Percentiles rank a stretch among this genome's conserved stretches.
Conservation (phyloP, 2,888 invertebrate species). For the Subacronicta megacephala region DNA sequence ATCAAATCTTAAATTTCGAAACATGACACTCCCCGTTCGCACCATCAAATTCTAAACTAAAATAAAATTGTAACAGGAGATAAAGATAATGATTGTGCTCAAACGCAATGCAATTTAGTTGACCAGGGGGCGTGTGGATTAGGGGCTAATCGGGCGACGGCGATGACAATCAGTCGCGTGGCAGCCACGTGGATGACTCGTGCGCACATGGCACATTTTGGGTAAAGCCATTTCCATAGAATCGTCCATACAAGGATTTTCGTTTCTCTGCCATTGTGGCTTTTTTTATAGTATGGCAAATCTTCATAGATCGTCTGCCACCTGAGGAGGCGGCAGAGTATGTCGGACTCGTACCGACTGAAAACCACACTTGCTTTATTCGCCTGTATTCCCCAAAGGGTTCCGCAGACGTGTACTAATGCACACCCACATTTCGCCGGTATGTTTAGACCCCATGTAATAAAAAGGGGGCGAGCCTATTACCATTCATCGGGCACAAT, state of each 20-base stretch:
- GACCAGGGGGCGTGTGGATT: constrained; percentile 82
- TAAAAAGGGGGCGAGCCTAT: too few relatives aligned
- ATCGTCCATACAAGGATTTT: constrained; percentile 22
- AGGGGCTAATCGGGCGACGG: constrained; percentile 83
- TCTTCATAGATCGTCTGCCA: too few relatives aligned
- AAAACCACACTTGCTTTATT: too few relatives aligned
- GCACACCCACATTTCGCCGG: too few relatives aligned
- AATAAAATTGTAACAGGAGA: constrained; percentile 80
- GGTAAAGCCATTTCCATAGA: constrained; percentile 42
- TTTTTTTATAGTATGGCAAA: too few relatives aligned
- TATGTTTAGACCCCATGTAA: too few relatives aligned
- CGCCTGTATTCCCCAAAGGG: too few relatives aligned
- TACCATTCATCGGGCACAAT: too few relatives aligned
- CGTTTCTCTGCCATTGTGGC: background rate
- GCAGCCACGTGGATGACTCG: constrained; percentile 68
- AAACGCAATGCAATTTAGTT: constrained; percentile 76
- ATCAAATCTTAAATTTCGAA: constrained; percentile 72
- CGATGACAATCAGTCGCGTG: constrained; percentile 83
- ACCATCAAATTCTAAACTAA: constrained; percentile 64
- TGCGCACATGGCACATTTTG: constrained; percentile 53
- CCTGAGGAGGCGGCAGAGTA: too few relatives aligned
- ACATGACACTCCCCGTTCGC: constrained; percentile 61
- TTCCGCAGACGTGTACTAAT: too few relatives aligned
- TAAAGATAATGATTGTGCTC: constrained; percentile 79
- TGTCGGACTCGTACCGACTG: too few relatives aligned